Base-by-base conservation (phyloP, 2,888 invertebrate species). In the Pyralis farinalis region DNA sequence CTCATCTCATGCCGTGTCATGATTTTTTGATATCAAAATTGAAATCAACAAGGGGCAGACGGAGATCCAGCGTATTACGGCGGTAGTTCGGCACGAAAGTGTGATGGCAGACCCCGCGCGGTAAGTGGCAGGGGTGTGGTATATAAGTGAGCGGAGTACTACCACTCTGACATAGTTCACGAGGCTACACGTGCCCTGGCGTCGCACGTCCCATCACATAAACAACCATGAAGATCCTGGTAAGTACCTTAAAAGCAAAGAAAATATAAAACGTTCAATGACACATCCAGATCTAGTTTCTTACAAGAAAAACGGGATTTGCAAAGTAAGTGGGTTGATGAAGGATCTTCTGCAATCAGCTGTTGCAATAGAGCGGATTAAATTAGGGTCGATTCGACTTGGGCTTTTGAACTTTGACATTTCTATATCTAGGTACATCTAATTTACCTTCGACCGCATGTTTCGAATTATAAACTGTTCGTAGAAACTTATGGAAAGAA, bases 111-210 rank as follows among this genome's bases (percentile, higher is more conserved):
- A 69, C 71, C 71, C 62, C 59, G 69, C 69, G 70, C 58, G 64
- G 64, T 61, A 62, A 67, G 82, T 86, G 88, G 88, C 88, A 87
- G 88, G 88, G 88, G 88, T 86, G 86, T 57, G 70, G 84, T 88
- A 88, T 88, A 88, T 82, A 88, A 87, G 85, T 71, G 67, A 73
- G 74, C 82, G 85, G 60, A 57, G 70, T 69, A 72, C 79, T 79
- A 85, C 85, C 82, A 82, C 83, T 77, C 78, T 76, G 79, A 80
- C 87, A 87, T 81, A 88, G 86, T 87, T 84, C 77, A 77, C 77
- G 70, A 70, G 57, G 66, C 67, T 63, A 59, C 73, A 81, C 82
- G 84, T 84, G 79, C 75, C 67, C 71, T 53, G 57, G 61, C 75
- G 67, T 71, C 67, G 76, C 76, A 76, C 74, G 72, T 63, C 59